Base-by-base conservation (phyloP, 2,797 vertebrate genomes). In the Urophycis tenuis region DNA sequence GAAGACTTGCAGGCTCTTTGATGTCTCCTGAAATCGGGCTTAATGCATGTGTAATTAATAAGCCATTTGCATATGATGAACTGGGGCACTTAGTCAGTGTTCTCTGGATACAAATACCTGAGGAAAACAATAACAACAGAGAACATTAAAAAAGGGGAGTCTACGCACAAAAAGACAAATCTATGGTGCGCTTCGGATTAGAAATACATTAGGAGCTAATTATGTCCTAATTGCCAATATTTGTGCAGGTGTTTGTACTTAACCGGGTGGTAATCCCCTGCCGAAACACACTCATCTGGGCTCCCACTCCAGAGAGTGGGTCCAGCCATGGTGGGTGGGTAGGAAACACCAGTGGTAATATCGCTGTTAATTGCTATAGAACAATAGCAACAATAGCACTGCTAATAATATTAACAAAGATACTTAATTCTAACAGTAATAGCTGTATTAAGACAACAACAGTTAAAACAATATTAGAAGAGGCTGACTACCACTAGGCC, bases 201-300 rank as follows among this genome's bases (percentile, higher is more conserved):
- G 94, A 96, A 95, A 96, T 92, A 96, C 96, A 98, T 97, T 96
- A 96, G 95, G 95, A 95, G 95, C 95, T 98, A 97, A 98, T 98
- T 97, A 97, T 94, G 94, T 97, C 95, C 95, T 97, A 97, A 98
- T 98, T 97, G 96, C 95, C 95, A 95, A 95, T 95, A 96, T 96
- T 96, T 96, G 94, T 94, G 95, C 96, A 98, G 97, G 96, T 99
- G 97, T 97, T 95, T 96, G 95, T 94, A 95, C 95, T 97, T 96
- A 96, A 95, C 95, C 93, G 94, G 93, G 93, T n/a, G 94, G 93
- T 94, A 89, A 95, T 95, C 94, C 95, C 95, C 94, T 92, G 88
- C 93, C 95, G 95, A 93, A 95, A 95, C 93, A 92, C 94, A 92
- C 94, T 94, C 94, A 94, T 94, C 93, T 86, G 60, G 91, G 84